Evolutionary conservation across 2,113 vertebrate genomes (phyloP).

Genomic region (Alexandromys fortis): DNA sequence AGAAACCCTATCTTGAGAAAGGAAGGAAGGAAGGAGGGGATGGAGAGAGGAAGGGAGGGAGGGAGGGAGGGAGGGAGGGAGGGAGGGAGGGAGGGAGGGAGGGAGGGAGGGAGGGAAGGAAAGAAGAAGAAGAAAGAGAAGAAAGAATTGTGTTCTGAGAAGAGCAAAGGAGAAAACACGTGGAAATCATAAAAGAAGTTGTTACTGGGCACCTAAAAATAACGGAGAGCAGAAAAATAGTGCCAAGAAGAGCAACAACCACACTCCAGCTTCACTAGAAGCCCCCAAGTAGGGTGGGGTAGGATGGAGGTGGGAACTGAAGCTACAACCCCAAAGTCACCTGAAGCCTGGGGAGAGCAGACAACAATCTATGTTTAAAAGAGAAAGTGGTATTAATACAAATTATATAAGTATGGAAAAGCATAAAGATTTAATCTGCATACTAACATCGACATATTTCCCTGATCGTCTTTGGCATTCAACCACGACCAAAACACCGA

Average conservation of each 20-base stretch:
- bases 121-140: too few relatives aligned
- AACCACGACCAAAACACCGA: too few relatives aligned
- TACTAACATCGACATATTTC: too few relatives aligned
- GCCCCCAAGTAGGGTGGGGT: accelerated
- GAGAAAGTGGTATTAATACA: not conserved
- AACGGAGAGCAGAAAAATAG: not conserved
- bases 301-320: not conserved
- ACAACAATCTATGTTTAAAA: not conserved
- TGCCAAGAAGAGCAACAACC: not conserved
- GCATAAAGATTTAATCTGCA: not conserved
- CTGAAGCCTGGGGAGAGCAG: not conserved
- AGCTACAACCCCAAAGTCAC: not conserved
- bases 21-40: too few relatives aligned
- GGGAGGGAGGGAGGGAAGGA: too few relatives aligned
- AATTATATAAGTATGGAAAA: too few relatives aligned
- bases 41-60: too few relatives aligned
- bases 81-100: too few relatives aligned
- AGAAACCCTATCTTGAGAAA: not conserved
- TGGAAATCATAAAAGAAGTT: not conserved
- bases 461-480: not conserved
- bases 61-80: too few relatives aligned
- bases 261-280: not conserved
- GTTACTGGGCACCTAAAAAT: not conserved
- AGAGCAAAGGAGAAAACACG: not conserved
- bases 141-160: not conserved